These are phyloP conservation scores for Monopis laevigella DNA, from an alignment of 2,888 invertebrate genomes.

Conservation along the genomic window DNA sequence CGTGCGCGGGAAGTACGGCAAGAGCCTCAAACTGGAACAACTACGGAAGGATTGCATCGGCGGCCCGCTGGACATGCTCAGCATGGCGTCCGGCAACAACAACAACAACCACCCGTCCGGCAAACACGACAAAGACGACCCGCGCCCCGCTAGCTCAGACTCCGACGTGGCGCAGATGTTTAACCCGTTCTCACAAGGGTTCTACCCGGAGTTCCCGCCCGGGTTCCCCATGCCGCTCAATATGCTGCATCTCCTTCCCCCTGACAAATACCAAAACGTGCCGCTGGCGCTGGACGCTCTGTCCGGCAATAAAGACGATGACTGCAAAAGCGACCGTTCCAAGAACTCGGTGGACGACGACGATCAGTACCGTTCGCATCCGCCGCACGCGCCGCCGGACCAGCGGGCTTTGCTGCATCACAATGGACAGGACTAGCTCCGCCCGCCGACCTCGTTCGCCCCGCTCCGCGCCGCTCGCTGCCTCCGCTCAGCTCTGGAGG, in stretches of 20 bases:
- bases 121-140: slow-evolving; percentile 67
- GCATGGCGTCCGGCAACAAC: slow-evolving; percentile 69
- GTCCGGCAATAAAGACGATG: slow-evolving; percentile 67
- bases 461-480: slow-evolving; percentile 11
- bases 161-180: slow-evolving; percentile 74
- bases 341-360: slow-evolving; percentile 70
- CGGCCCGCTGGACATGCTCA: slow-evolving; percentile 76
- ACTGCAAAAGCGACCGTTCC: slow-evolving; percentile 72
- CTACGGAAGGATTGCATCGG: slow-evolving; percentile 89
- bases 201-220: slow-evolving; percentile 84
- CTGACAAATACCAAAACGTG: slow-evolving; percentile 70
- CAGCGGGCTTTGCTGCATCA: slow-evolving; percentile 75
- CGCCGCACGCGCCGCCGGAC: slow-evolving; percentile 66
- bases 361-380: slow-evolving; percentile 56
- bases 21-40: slow-evolving; percentile 88
- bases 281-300: slow-evolving; percentile 67
- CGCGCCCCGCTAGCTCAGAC: slow-evolving; percentile 74
- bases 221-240: slow-evolving; percentile 86
- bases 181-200: slow-evolving; percentile 81
- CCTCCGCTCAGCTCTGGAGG: slow-evolving; percentile 16
- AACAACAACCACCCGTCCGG: slow-evolving; percentile 64
- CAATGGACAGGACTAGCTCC: slow-evolving; percentile 78
- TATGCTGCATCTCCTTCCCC: slow-evolving; percentile 85
- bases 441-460: slow-evolving; percentile 8
- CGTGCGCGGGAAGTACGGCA: slow-evolving; percentile 92